phyloP scores from a whole-genome alignment of 2,113 vertebrate genomes.

The Erythrocercus mccallii region DNA sequence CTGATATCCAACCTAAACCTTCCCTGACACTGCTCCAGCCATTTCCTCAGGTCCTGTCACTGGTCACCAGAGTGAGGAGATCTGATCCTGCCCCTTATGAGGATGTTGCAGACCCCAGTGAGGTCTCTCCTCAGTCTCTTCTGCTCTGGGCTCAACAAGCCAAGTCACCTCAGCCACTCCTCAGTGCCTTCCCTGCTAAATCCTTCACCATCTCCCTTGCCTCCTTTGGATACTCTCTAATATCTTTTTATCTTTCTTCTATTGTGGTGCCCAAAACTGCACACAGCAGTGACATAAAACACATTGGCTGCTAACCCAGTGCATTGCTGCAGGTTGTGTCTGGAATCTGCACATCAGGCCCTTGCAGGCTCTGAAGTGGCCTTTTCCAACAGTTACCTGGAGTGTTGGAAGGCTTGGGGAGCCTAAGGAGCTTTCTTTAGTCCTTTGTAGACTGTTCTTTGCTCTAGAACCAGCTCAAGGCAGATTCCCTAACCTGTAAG shows the following conservation, averaged over 20 bases:
- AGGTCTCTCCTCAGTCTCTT: neutral
- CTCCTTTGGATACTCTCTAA: neutral
- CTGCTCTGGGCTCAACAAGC: neutral
- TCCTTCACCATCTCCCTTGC: neutral
- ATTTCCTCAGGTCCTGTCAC: rapidly evolving
- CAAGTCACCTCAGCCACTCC: neutral
- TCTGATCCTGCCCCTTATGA: neutral
- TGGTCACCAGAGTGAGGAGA: neutral
- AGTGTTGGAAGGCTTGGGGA: neutral
- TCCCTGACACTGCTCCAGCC: neutral
- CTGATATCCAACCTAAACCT: neutral
- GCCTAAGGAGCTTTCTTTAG: neutral
- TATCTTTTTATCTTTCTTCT: neutral
- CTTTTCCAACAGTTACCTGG: neutral
- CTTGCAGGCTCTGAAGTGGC: neutral
- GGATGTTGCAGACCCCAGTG: neutral
- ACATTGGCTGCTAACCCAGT: neutral
- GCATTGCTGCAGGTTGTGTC: rapidly evolving
- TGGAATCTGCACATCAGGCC: neutral
- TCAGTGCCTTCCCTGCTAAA: neutral
- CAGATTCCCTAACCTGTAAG: neutral
- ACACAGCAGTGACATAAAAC: neutral
- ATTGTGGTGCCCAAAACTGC: neutral
- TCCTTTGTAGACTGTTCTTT: neutral
- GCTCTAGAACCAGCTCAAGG: neutral